A percentile compares a stretch with the other conserved stretches of the same genome.
Conservation (phyloP, 2,113 vertebrate species). For the Platysteira castanea region DNA sequence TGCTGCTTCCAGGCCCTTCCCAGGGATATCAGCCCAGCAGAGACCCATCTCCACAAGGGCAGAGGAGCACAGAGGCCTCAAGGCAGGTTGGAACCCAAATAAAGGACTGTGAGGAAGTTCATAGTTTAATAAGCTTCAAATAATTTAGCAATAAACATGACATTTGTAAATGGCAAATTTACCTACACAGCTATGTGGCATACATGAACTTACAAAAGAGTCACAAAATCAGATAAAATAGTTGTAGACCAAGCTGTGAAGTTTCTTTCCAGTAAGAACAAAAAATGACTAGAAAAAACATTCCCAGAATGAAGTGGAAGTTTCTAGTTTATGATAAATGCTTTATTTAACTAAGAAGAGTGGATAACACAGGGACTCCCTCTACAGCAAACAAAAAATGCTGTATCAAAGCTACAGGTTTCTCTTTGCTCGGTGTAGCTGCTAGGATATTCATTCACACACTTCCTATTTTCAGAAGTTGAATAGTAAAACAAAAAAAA, state of each 20-base stretch:
- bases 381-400: background rate
- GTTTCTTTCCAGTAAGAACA: background rate
- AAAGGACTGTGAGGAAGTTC: background rate
- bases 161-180: background rate
- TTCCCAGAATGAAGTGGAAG: conserved; percentile 6
- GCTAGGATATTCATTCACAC: background rate
- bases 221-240: background rate
- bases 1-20: background rate
- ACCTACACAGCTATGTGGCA: background rate
- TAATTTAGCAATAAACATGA: background rate
- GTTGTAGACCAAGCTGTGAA: background rate
- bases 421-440: background rate
- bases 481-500: background rate
- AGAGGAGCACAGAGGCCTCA: background rate
- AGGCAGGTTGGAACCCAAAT: background rate
- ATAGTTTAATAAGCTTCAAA: background rate
- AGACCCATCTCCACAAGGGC: background rate
- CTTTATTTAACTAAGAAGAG: background rate
- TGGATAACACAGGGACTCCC: background rate
- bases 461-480: background rate
- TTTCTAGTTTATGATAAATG: background rate
- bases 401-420: background rate
- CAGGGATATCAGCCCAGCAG: background rate
- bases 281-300: background rate
- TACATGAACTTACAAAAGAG: background rate